phyloP scores from a whole-genome alignment of 2,888 invertebrate genomes.

The Eilema caniola region DNA sequence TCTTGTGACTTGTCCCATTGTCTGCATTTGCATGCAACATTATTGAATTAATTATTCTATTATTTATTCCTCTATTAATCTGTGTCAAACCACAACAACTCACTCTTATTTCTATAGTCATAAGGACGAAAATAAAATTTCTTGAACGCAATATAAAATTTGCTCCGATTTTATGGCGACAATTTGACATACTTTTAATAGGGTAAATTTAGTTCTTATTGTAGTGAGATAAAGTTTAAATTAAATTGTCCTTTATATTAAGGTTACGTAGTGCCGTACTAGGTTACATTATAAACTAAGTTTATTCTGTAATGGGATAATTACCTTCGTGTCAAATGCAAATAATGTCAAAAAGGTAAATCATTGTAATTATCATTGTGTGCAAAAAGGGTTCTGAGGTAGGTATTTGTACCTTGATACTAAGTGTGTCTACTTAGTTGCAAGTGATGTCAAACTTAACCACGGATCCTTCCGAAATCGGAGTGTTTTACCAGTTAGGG shows the following conservation, averaged over 20 bases:
- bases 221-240: constrained; percentile 17
- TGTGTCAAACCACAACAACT: neutral
- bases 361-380: constrained; percentile 13
- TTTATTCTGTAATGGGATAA: constrained; percentile 8
- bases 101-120: neutral
- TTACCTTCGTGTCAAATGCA: constrained; percentile 25
- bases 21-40: constrained; percentile 75
- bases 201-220: constrained; percentile 25
- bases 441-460: no score
- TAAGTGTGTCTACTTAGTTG: neutral
- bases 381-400: neutral
- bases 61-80: constrained; percentile 19
- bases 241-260: neutral
- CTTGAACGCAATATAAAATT: constrained; percentile 1
- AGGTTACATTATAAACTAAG: constrained; percentile 11
- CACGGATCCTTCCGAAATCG: no score
- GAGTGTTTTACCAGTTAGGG: no score
- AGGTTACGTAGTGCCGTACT: constrained; percentile 14
- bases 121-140: constrained; percentile 22
- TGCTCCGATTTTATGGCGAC: constrained; percentile 26
- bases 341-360: constrained; percentile 27
- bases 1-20: constrained; percentile 67
- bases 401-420: neutral
- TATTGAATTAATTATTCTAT: constrained; percentile 70
- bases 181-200: constrained; percentile 26